Evolutionary conservation across 2,888 invertebrate species (phyloP), one percentile per base, ranked within the genome.

Genomic region (Eupelmus urozonus): DNA sequence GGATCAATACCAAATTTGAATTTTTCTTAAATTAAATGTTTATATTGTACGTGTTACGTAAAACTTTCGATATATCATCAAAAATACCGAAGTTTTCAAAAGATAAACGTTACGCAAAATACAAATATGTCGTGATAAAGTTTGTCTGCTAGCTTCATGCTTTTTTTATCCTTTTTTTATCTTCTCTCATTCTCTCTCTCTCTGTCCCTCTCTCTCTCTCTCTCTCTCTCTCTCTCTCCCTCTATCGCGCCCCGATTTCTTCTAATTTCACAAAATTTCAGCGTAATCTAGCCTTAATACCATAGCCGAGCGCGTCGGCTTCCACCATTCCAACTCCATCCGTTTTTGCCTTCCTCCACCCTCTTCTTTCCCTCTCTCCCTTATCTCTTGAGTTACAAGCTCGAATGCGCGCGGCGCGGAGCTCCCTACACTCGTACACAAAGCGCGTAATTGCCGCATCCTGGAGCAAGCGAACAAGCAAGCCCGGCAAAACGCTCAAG

Each of bases 341-440:
- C 76, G 51, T 76, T 76, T 76, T 65, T 70, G 23, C 53, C 34
- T 63, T 29, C 53, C 71, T 23, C 18, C 29, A 13, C 20, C 23
- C 40, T 60, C 45, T 29, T 23, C 18, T 34, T 60, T 11, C 27
- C 57, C 16, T 27, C 4, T 29, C 53, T 63, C 45, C 40, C 62
- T 73, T 78, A 78, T 78, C 73, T 74, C 78, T 65, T 29, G 75
- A 79, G 75, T 75, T 71, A 75, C 74, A 66, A 42, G 62, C 53
- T 49, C 66, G 70, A 66, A 66, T 79, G 75, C 51, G 27, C 71
- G 66, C 51, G 18, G 16, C 1, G 11, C 4, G 76, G 34, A 9
- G 2, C 2, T 11, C 11, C 20, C 20, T 20, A 3, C 53, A 53
- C 53, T 20, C 53, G 55, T 72, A 76, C 67, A 72, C 71, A 72